phyloP scores from a whole-genome alignment of 1,140 invertebrate species.

The Anthonomus grandis region DNA sequence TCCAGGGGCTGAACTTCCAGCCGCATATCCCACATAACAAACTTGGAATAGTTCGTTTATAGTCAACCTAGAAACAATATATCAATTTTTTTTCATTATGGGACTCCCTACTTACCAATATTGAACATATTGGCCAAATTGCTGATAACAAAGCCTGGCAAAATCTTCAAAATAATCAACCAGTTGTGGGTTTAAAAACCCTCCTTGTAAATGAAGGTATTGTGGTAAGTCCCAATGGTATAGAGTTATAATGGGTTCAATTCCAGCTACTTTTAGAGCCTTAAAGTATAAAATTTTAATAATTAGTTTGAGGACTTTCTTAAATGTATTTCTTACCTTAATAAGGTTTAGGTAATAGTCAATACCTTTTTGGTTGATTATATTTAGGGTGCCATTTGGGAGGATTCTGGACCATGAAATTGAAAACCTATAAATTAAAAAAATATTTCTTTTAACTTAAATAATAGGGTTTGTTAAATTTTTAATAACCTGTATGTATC shows the following conservation, averaged over 20 bases:
- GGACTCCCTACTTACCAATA: background rate
- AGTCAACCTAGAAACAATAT: constrained; percentile 48
- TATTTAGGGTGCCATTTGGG: constrained; percentile 41
- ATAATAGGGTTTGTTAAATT: too few relatives aligned
- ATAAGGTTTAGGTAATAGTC: constrained; percentile 65
- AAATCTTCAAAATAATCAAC: constrained; percentile 55
- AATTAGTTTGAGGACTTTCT: background rate
- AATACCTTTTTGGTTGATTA: constrained; percentile 59
- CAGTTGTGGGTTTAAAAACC: constrained; percentile 39
- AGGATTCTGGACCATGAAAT: constrained; percentile 57
- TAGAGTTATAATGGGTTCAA: constrained; percentile 57
- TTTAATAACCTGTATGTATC: constrained; percentile 42
- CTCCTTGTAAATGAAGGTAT: constrained; percentile 41
- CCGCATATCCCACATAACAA: constrained; percentile 45
- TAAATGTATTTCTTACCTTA: constrained; percentile 13
- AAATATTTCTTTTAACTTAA: too few relatives aligned
- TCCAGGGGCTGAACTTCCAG: constrained; percentile 1
- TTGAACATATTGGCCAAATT: constrained; percentile 56
- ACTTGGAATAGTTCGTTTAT: constrained; percentile 70
- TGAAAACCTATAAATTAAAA: constrained; percentile 50
- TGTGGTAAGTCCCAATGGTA: constrained; percentile 53
- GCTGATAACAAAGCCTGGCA: constrained; percentile 56
- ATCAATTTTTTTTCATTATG: background rate
- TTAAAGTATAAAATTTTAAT: background rate
- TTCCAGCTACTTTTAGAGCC: constrained; percentile 53